Percentiles rank a stretch among this genome's conserved stretches.
Evolutionary conservation across 2,888 invertebrate genomes (phyloP).

Genomic region (Chymomyza procnemis): DNA sequence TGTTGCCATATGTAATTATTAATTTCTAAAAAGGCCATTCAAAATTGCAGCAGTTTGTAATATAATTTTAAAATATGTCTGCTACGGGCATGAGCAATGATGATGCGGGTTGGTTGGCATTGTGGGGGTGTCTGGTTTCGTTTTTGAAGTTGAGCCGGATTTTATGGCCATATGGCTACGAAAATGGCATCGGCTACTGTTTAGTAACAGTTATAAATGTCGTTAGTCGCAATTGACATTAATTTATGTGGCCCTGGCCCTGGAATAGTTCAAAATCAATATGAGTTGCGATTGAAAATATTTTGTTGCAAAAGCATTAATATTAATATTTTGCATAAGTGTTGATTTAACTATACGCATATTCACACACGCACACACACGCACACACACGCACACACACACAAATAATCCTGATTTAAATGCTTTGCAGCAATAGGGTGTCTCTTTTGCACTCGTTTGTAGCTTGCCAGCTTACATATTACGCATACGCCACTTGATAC

Average conservation of each 20-base stretch:
- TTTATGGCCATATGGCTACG: not conserved
- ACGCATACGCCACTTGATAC: conserved; percentile 23
- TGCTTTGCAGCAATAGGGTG: conserved; percentile 22
- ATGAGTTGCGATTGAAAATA: not conserved
- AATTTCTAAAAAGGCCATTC: conserved; percentile 73
- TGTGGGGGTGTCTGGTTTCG: no score
- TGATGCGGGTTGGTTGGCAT: no score
- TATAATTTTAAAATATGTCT: conserved; percentile 65
- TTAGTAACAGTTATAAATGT: conserved; percentile 50
- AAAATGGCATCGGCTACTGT: conserved; percentile 17
- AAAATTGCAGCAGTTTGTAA: conserved; percentile 48
- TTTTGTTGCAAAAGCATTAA: conserved; percentile 11
- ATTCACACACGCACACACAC: conserved; percentile 5
- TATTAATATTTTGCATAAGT: conserved; percentile 57
- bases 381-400: conserved; percentile 23
- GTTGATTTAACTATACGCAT: conserved; percentile 54
- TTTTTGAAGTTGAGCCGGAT: not conserved
- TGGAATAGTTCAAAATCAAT: not conserved
- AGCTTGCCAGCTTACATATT: conserved; percentile 15
- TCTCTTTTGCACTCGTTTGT: conserved; percentile 4
- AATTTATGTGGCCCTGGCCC: conserved; percentile 53
- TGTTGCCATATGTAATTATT: conserved; percentile 68
- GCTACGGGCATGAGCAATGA: not conserved
- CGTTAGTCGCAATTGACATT: conserved; percentile 49
- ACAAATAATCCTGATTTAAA: conserved; percentile 67